A percentile compares a stretch with the other conserved stretches of the same genome.
Conservation (phyloP, 1,140 invertebrate species). For the Riptortus pedestris region DNA sequence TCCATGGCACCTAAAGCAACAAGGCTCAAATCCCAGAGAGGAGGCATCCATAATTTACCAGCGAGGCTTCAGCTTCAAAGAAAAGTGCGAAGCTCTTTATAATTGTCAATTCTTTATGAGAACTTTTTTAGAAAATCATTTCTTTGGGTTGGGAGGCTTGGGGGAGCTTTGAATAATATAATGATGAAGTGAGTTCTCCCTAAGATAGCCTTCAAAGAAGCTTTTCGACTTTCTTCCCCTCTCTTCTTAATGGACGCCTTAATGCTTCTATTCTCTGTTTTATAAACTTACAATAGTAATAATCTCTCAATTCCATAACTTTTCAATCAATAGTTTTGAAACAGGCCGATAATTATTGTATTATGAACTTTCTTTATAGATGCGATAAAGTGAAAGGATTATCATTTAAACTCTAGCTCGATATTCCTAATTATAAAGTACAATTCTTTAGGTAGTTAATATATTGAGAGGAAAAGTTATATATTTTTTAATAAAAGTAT, state of each 20-base stretch:
- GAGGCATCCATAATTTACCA: slow-evolving; percentile 1
- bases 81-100: not conserved
- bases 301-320: not conserved
- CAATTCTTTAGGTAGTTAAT: too few relatives aligned
- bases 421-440: too few relatives aligned
- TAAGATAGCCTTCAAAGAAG: not conserved
- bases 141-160: not conserved
- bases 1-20: not conserved
- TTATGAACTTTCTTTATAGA: too few relatives aligned
- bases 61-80: not conserved
- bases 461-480: too few relatives aligned
- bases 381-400: too few relatives aligned
- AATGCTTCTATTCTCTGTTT: slow-evolving; percentile 2
- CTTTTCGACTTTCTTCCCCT: too few relatives aligned
- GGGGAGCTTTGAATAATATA: slow-evolving; percentile 2
- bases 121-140: slow-evolving; percentile 1
- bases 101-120: slow-evolving; percentile 10
- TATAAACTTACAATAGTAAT: not conserved
- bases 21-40: not conserved
- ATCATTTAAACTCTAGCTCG: too few relatives aligned
- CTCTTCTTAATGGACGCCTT: not conserved
- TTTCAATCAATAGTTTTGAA: too few relatives aligned
- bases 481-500: too few relatives aligned
- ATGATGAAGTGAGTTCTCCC: not conserved
- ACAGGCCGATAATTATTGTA: too few relatives aligned